Evolutionary conservation across 53 echinoderm and acorn worm species (phyloP), one percentile per base, ranked within the genome.

Genomic region (Holothuria leucospilota): DNA sequence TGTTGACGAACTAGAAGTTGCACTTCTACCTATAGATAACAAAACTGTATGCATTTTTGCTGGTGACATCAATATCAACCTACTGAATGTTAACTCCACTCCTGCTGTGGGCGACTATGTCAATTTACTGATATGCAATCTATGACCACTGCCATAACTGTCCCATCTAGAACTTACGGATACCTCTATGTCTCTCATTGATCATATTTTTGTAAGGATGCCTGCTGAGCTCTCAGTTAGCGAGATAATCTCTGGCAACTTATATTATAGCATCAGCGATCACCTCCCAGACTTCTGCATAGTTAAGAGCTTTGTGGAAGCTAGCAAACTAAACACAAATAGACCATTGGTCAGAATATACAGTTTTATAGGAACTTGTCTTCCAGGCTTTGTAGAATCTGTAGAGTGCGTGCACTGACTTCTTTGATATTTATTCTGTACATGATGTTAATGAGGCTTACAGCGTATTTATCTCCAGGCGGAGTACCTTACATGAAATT

Each of bases 121-220:
- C 16, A 41, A 73, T 73, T 42, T 39, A 16, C 34, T 73, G 73
- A 73, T 13, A n/a, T n/a, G n/a, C n/a, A n/a, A n/a, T n/a, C n/a
- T n/a, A n/a, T n/a, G n/a, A n/a, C n/a, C n/a, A 4, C 72, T 15
- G 40, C 41, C 73, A 73, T 73, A 13, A 41, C 39, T 30, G 15
- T 73, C 13, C 73, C 73, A 73, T 21, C 73, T 41, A 73, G 49
- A 73, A 73, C n/a, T 73, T 34, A n/a, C 73, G 6, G 73, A 39
- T 13, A 39, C 13, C 15, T 8, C 41, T 39, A 27, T 73, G 15
- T 73, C 39, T 34, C 73, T 73, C 15, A 73, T 39, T 10, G 18
- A 41, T 14, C 73, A 73, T 41, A 73, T 73, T 29, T 10, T 73
- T 38, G 68, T 73, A 14, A 14, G 73, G 34, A 15, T 73, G 73